These are phyloP conservation scores for Chesias legatella DNA, from an alignment of 2,888 invertebrate genomes.

Conservation along the genomic window DNA sequence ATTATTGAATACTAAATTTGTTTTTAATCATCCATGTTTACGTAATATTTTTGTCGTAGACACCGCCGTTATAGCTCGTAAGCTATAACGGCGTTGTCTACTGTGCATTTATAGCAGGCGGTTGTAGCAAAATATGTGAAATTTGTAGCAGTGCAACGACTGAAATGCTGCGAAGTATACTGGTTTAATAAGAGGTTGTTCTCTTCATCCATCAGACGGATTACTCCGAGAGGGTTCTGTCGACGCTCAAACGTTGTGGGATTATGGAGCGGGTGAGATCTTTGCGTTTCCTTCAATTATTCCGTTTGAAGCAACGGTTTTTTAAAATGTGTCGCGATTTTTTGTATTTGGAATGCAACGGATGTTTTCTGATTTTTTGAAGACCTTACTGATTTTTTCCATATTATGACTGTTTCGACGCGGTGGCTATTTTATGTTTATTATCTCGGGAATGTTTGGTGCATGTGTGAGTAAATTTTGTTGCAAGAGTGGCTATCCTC, in stretches of 20 bases:
- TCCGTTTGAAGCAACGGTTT: slow-evolving; percentile 33
- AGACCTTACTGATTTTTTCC: too few species aligned
- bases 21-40: too few species aligned
- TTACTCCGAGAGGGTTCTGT: slow-evolving; percentile 40
- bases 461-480: too few species aligned
- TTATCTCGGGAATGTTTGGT: too few species aligned
- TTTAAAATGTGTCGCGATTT: slow-evolving; percentile 13
- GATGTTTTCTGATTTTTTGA: too few species aligned
- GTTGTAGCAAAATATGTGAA: slow-evolving; percentile 18
- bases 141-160: slow-evolving; percentile 21
- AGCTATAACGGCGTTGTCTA: slow-evolving; percentile 5
- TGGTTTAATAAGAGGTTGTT: slow-evolving; percentile 33
- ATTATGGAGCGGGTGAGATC: slow-evolving; percentile 41
- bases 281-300: slow-evolving; percentile 43
- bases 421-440: too few species aligned
- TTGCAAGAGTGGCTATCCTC: too few species aligned
- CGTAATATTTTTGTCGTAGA: too few species aligned
- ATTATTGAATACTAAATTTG: too few species aligned
- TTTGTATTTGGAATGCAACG: slow-evolving; percentile 8
- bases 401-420: too few species aligned
- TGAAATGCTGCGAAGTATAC: slow-evolving; percentile 25
- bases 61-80: too few species aligned
- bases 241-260: slow-evolving; percentile 43
- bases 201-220: slow-evolving; percentile 47
- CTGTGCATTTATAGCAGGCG: slow-evolving; percentile 12